Conservation (phyloP, 1,140 invertebrate species). For the Pachypeltis micranthus region DNA sequence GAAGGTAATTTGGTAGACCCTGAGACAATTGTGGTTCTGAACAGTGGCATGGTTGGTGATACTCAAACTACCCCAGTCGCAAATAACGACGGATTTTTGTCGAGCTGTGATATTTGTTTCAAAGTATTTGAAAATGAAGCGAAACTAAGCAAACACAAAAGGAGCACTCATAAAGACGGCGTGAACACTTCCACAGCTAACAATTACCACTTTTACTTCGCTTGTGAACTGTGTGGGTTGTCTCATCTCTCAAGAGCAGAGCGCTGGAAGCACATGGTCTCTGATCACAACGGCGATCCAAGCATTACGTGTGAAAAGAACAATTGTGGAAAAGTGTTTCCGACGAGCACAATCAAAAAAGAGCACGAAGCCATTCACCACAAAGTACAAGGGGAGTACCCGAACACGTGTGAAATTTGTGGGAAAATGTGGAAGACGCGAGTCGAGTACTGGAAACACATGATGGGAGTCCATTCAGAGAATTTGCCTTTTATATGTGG, state of each 20-base stretch:
- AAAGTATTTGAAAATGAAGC: constrained; percentile 40
- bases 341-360: constrained; percentile 36
- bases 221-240: constrained; percentile 41
- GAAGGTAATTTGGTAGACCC: constrained; percentile 38
- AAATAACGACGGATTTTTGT: constrained; percentile 33
- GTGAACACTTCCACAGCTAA: constrained; percentile 18
- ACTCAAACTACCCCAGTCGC: neutral
- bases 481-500: constrained; percentile 43
- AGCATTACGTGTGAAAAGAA: constrained; percentile 36
- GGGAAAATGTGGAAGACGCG: constrained; percentile 43
- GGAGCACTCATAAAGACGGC: constrained; percentile 34
- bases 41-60: constrained; percentile 14
- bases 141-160: constrained; percentile 39
- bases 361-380: constrained; percentile 39
- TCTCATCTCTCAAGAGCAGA: constrained; percentile 42
- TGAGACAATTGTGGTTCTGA: constrained; percentile 26
- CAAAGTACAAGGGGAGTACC: constrained; percentile 35
- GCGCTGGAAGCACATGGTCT: constrained; percentile 41
- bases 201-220: constrained; percentile 37
- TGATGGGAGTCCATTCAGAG: constrained; percentile 43
- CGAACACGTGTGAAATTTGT: constrained; percentile 36
- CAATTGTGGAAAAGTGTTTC: constrained; percentile 40
- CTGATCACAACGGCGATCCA: constrained; percentile 35
- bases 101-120: constrained; percentile 38
- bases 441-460: constrained; percentile 44